Evolutionary conservation across 2,888 invertebrate species (phyloP).

Genomic region (Sarcophaga caerulescens): DNA sequence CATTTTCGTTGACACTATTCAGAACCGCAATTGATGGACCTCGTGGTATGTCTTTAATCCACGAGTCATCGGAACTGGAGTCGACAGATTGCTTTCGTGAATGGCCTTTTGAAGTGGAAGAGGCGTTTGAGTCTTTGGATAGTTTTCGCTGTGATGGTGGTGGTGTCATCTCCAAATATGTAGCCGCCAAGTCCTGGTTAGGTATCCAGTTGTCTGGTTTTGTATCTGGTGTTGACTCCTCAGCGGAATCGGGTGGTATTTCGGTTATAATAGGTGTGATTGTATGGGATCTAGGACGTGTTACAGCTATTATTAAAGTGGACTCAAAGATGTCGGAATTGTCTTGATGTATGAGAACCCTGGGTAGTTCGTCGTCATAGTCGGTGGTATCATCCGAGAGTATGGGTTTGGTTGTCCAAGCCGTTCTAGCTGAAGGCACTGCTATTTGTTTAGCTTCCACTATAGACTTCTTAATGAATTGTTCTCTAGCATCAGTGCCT

Average conservation of each 20-base stretch:
- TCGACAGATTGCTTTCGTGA: slow-evolving; percentile 73
- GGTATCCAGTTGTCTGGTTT: slow-evolving; percentile 73
- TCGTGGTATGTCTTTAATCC: slow-evolving; percentile 70
- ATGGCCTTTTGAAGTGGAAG: slow-evolving; percentile 62
- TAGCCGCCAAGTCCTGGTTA: slow-evolving; percentile 73
- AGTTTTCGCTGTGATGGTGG: slow-evolving; percentile 64
- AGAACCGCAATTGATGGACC: slow-evolving; percentile 63
- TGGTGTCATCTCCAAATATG: slow-evolving; percentile 71
- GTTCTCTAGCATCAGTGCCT: slow-evolving; percentile 42
- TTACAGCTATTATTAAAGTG: slow-evolving; percentile 77
- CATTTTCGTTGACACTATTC: slow-evolving; percentile 70
- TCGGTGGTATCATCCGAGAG: slow-evolving; percentile 73
- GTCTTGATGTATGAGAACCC: slow-evolving; percentile 78
- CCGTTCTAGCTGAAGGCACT: slow-evolving; percentile 65
- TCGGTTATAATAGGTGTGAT: slow-evolving; percentile 68
- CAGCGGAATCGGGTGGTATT: slow-evolving; percentile 56
- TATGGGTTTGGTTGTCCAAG: slow-evolving; percentile 77
- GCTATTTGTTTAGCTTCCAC: slow-evolving; percentile 53
- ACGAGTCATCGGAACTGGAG: slow-evolving; percentile 75
- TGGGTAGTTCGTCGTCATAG: slow-evolving; percentile 72
- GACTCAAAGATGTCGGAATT: slow-evolving; percentile 77
- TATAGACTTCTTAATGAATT: slow-evolving; percentile 44
- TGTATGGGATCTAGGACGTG: slow-evolving; percentile 71
- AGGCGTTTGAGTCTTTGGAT: slow-evolving; percentile 65
- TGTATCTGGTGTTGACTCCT: slow-evolving; percentile 39